Base-by-base conservation (phyloP, 2,888 invertebrate species). In the Papilio elwesi region DNA sequence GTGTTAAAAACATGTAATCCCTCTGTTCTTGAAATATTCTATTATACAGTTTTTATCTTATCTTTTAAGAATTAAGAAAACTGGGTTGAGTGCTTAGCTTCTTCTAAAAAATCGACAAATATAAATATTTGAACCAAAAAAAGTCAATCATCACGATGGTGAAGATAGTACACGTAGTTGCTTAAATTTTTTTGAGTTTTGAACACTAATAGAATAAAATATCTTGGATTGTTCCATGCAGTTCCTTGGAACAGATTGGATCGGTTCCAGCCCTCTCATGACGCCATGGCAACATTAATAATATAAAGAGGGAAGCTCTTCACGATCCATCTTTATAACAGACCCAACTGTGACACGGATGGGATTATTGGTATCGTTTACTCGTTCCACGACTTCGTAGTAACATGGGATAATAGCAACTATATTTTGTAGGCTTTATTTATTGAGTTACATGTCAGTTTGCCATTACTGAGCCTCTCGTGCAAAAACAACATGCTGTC, bases 191-290 rank as follows among this genome's bases (percentile, higher is more conserved):
- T n/a, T n/a, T n/a, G n/a, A n/a, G n/a, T n/a, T n/a, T n/a, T n/a
- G n/a, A 38, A 59, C n/a, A 59, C 38, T 59, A 59, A 59, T 59
- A 59, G 13, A 38, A 13, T 59, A 38, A 3, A 55, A 6, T 8
- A 1, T 38, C 38, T 59, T 38, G 59, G 38, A 59, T 36, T 59
- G 59, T 59, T 57, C 36, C 57, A 13, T n/a, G 10, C 11, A 55
- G 26, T 26, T 55, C 26, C 11, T 55, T 26, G 53, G 53, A 5
- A 26, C 16, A 26, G 53, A 55, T 59, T 59, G 59, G 59, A 59
- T 59, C 9, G 38, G 13, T 59, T 38, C 59, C 59, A 59, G 59
- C n/a, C 36, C n/a, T 26, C 36, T 57, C 38, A 59, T 59, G 38
- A 26, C 57, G 38, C n/a, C 59, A 38, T 38, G 59, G 36, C 4